phyloP scores from a whole-genome alignment of 2,797 vertebrate genomes.

The Bovichtus variegatus region DNA sequence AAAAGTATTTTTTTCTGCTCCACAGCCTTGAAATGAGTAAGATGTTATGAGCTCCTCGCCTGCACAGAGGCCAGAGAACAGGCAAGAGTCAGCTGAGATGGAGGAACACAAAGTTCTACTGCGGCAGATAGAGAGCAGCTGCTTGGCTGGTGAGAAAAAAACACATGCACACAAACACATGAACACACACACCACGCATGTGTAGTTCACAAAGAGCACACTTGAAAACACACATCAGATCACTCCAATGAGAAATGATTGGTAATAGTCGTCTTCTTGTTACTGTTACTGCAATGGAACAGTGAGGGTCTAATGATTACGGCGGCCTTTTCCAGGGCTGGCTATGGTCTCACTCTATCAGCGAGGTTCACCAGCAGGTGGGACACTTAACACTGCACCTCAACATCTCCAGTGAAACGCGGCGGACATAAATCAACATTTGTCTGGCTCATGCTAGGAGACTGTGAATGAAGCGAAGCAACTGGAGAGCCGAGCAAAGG shows the following conservation, averaged over 20 bases:
- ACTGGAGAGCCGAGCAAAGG: slow-evolving; percentile 31
- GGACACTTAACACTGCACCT: slow-evolving; percentile 63
- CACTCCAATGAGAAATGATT: slow-evolving; percentile 11
- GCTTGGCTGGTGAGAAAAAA: slow-evolving; percentile 45
- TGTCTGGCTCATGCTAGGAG: slow-evolving; percentile 5
- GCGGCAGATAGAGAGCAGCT: slow-evolving; percentile 59
- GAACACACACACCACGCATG: neutral
- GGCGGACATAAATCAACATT: slow-evolving; percentile 50
- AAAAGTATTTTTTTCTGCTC: slow-evolving; percentile 45
- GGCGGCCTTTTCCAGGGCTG: slow-evolving; percentile 17
- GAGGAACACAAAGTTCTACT: slow-evolving; percentile 62
- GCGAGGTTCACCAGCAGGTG: slow-evolving; percentile 61
- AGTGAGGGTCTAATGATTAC: slow-evolving; percentile 24
- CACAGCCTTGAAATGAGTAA: slow-evolving; percentile 46
- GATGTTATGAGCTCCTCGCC: slow-evolving; percentile 35
- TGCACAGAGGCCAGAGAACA: slow-evolving; percentile 53
- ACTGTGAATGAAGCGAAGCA: slow-evolving; percentile 38
- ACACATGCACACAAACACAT: neutral
- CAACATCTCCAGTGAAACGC: slow-evolving; percentile 43
- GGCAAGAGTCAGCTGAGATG: slow-evolving; percentile 59
- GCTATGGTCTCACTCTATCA: slow-evolving; percentile 39
- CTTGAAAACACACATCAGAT: slow-evolving; percentile 11
- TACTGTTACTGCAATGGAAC: slow-evolving; percentile 33
- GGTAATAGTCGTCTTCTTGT: slow-evolving; percentile 21
- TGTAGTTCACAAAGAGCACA: neutral